phyloP scores from a whole-genome alignment of 2,113 vertebrate species.

The Penelope pileata region DNA sequence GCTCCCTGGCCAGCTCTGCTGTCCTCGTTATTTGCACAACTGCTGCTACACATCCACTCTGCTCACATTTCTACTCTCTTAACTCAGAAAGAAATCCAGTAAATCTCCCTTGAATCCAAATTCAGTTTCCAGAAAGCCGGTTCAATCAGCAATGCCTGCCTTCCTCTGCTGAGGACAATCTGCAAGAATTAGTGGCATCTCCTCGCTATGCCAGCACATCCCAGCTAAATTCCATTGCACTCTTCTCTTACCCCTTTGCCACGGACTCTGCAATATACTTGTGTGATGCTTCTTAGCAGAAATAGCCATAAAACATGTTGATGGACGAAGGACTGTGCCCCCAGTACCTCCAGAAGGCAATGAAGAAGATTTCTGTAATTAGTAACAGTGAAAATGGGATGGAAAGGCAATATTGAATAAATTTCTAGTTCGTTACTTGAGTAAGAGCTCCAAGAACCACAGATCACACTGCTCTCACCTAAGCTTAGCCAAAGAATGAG shows the following conservation, averaged over 20 bases:
- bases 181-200: neutral
- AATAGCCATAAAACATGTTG: fast-evolving
- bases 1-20: neutral
- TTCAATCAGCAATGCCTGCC: neutral
- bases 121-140: neutral
- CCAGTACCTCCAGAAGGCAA: neutral
- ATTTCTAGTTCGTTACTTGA: neutral
- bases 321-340: neutral
- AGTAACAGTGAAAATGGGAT: neutral
- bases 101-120: neutral
- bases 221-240: neutral
- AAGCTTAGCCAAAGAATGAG: neutral
- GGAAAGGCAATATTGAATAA: neutral
- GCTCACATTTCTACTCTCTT: neutral
- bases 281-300: neutral
- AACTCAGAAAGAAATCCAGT: neutral
- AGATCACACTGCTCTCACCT: neutral
- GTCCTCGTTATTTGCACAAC: neutral
- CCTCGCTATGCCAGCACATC: neutral
- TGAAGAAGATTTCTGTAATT: neutral
- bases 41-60: neutral
- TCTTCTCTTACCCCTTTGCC: neutral
- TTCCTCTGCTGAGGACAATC: neutral
- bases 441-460: neutral
- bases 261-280: neutral